These are phyloP conservation scores for Drosophila mauritiana DNA, from an alignment of 1,140 invertebrate species.

Conservation along the genomic window DNA sequence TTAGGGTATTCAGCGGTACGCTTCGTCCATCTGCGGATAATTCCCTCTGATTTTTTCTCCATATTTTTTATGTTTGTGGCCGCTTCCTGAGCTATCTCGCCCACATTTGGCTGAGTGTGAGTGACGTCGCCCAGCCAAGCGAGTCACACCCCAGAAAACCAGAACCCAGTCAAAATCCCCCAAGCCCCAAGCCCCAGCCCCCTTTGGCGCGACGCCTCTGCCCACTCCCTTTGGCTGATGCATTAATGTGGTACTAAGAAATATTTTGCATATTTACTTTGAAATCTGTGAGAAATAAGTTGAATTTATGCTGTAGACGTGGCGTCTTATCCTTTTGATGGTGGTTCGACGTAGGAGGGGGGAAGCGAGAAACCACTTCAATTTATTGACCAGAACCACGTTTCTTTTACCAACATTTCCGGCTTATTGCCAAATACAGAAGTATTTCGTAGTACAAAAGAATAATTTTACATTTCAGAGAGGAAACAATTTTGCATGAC, in stretches of 20 bases:
- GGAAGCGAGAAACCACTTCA: constrained; percentile 19
- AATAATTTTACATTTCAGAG: neutral
- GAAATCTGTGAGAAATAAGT: constrained; percentile 72
- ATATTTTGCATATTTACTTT: constrained; percentile 81
- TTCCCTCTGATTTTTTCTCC: constrained; percentile 1
- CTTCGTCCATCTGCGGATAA: neutral
- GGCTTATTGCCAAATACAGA: constrained; percentile 18
- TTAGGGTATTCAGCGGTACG: constrained; percentile 9
- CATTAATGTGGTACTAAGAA: constrained; percentile 76
- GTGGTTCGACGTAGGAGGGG: no score
- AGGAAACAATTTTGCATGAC: neutral
- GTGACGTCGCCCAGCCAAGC: constrained; percentile 56
- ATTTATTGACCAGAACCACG: constrained; percentile 38
- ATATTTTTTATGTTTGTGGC: constrained; percentile 25
- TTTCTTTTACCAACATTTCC: constrained; percentile 14
- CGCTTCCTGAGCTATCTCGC: constrained; percentile 41
- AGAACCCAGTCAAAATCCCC: neutral
- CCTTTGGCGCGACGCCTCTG: constrained; percentile 7
- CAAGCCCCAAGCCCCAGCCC: neutral
- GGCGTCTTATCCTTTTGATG: constrained; percentile 6
- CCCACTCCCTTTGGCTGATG: constrained; percentile 43
- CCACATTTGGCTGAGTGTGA: constrained; percentile 61
- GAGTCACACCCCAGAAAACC: constrained; percentile 34
- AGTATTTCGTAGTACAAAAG: constrained; percentile 9
- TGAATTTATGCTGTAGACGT: constrained; percentile 33